Conservation (phyloP, 2,888 invertebrate genomes). For the Andrena minutula region DNA sequence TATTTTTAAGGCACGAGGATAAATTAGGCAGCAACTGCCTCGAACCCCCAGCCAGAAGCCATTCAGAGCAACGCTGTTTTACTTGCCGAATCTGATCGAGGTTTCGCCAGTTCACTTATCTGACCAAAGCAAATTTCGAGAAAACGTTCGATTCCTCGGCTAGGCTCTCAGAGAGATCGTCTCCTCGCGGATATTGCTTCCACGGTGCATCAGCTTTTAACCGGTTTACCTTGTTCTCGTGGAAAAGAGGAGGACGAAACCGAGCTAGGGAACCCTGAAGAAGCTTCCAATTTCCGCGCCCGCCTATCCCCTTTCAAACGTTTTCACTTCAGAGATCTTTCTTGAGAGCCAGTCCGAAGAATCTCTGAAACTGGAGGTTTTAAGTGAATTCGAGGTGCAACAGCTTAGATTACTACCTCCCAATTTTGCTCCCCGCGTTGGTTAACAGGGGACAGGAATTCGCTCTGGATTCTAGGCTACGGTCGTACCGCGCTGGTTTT, state of each 20-base stretch:
- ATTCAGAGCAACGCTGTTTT: slow-evolving; percentile 9
- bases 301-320: slow-evolving; percentile 71
- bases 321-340: slow-evolving; percentile 61
- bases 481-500: slow-evolving; percentile 30
- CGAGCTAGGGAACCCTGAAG: slow-evolving; percentile 46
- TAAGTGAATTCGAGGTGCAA: slow-evolving; percentile 68
- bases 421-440: slow-evolving; percentile 54
- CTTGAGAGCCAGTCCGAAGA: slow-evolving; percentile 53
- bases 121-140: slow-evolving; percentile 20
- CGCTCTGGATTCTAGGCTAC: slow-evolving; percentile 42
- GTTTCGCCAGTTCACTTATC: not conserved
- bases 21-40: not conserved
- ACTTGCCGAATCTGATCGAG: not conserved
- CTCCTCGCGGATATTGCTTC: slow-evolving; percentile 73
- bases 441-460: slow-evolving; percentile 52
- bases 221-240: slow-evolving; percentile 73
- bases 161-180: slow-evolving; percentile 43
- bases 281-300: slow-evolving; percentile 74
- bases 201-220: slow-evolving; percentile 73
- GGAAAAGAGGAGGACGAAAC: slow-evolving; percentile 40
- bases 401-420: slow-evolving; percentile 64
- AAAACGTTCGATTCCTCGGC: slow-evolving; percentile 44
- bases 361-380: slow-evolving; percentile 61
- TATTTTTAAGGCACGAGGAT: not conserved
- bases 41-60: not conserved